Evolutionary conservation across 2,113 vertebrate genomes (phyloP), one percentile per base, ranked within the genome.

Genomic region (Embiotoca jacksoni): DNA sequence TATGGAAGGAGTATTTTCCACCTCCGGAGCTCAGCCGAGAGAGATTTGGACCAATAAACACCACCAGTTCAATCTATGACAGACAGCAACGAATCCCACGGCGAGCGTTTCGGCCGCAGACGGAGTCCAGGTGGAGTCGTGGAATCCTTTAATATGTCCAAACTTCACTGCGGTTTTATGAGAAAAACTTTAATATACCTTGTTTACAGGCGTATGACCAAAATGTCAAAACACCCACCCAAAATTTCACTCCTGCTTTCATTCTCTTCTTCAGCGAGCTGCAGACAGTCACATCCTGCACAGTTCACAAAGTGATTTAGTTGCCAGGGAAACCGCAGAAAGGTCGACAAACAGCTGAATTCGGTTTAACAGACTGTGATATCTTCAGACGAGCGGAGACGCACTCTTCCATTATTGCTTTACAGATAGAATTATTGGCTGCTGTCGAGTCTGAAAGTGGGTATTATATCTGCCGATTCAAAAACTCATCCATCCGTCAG

Each of bases 261-360:
- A 33, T 23, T 68, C 14, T 52, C 32, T 2, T 11, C 63, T 71
- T 31, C 49, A 66, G 59, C 36, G 49, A 41, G 23, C 0, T 30
- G 72, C 62, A 59, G 49, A 47, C 9, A 5, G 56, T 41, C 54
- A 30, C 41, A 58, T 67, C 37, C 36, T 61, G 65, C 73, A 50
- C 11, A 39, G 52, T 31, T 72, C 50, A 58, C 32, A 63, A 49
- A 50, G 53, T 66, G 41, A 32, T 56, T 64, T 57, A 66, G 84
- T 90, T 85, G 41, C 87, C 41, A 64, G n/a, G 71, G 87, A 89
- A 83, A 90, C 85, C 6, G 83, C 60, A 64, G 53, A 79, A 78
- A 87, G 72, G 63, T 61, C 30, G 15, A 32, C 70, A 75, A 88
- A 85, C 76, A 47, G 62, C 77, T 79, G 58, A 76, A 78, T 59